Evolutionary conservation across 2,888 invertebrate species (phyloP).

Genomic region (Pristionchus arcanus): DNA sequence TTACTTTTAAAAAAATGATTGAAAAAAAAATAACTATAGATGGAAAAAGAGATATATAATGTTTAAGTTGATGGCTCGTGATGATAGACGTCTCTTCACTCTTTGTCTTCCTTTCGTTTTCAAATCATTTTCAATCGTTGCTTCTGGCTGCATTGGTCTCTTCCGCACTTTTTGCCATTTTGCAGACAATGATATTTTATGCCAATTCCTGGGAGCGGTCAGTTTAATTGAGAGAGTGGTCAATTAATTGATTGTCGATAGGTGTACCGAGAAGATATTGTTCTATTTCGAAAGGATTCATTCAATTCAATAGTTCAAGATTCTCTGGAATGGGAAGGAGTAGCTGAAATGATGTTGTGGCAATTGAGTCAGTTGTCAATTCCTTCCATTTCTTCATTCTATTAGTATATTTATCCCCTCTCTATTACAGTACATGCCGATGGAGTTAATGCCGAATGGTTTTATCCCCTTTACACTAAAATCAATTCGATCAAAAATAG

Average conservation of each 20-base stretch:
- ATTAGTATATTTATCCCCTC: not conserved
- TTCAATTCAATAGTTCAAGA: conserved; percentile 29
- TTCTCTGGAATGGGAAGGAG: conserved; percentile 53
- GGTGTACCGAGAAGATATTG: conserved; percentile 51
- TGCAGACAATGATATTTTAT: conserved; percentile 22
- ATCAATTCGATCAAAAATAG: conserved; percentile 15
- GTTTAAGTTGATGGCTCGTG: conserved; percentile 11
- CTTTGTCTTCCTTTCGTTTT: conserved; percentile 43
- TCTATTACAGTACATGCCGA: conserved; percentile 21
- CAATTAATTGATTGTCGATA: not conserved
- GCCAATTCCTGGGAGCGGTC: conserved; percentile 38
- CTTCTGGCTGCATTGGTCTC: conserved; percentile 31
- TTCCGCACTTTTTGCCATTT: conserved; percentile 35
- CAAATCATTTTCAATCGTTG: conserved; percentile 39
- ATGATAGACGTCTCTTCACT: conserved; percentile 53
- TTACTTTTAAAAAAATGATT: too few relatives aligned
- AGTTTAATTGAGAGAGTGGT: not conserved
- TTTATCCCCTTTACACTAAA: conserved; percentile 43
- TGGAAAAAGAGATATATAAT: too few relatives aligned
- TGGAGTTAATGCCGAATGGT: conserved; percentile 55
- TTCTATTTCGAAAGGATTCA: conserved; percentile 48
- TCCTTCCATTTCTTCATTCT: not conserved
- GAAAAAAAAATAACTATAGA: too few relatives aligned
- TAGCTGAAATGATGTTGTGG: conserved; percentile 52
- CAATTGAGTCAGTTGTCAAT: conserved; percentile 45